Evolutionary conservation across 2,113 vertebrate species (phyloP).

Genomic region (Hippotragus niger): DNA sequence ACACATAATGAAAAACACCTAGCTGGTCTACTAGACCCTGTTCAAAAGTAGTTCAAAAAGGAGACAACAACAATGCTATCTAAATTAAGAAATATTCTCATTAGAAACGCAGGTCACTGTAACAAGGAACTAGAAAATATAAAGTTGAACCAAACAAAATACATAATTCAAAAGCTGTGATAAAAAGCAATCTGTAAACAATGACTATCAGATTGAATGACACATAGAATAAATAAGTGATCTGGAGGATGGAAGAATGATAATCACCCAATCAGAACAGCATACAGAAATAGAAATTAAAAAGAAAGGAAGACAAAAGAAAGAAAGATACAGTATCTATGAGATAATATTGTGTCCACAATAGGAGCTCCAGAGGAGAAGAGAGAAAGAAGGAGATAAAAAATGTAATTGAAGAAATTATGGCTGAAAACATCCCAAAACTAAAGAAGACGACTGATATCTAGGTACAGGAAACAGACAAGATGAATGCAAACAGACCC

Average conservation of each 20-base stretch:
- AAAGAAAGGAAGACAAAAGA: background rate
- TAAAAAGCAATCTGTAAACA: background rate
- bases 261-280: background rate
- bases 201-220: background rate
- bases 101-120: background rate
- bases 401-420: background rate
- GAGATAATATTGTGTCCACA: background rate
- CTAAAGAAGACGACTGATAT: background rate
- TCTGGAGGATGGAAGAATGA: background rate
- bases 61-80: background rate
- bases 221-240: background rate
- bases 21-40: accelerated
- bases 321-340: background rate
- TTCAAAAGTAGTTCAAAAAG: background rate
- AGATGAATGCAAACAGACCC: background rate
- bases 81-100: background rate
- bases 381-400: background rate
- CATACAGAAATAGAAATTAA: background rate
- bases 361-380: background rate
- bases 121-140: background rate
- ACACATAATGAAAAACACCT: background rate
- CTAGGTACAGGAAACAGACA: background rate
- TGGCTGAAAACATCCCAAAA: background rate
- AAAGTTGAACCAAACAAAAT: background rate
- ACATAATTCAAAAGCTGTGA: background rate